Percentiles rank a stretch among this genome's conserved stretches.
These are phyloP conservation scores for Metridium senile DNA, from an alignment of 92 coral and sea anemone species.

Conservation along the genomic window DNA sequence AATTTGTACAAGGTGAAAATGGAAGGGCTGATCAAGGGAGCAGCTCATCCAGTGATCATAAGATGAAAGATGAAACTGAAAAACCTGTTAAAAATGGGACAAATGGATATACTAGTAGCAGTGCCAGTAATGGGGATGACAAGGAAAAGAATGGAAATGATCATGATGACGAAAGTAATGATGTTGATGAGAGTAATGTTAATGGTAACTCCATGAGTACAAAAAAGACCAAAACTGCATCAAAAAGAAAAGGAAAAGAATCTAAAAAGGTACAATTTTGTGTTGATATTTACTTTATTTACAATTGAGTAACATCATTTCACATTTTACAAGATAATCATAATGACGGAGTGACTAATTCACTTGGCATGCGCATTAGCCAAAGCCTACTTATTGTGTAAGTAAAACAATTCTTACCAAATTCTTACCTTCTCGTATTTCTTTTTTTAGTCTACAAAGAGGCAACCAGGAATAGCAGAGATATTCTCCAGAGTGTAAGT, in stretches of 20 bases:
- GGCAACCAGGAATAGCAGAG: constrained; percentile 78
- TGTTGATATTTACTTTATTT: too few relatives aligned
- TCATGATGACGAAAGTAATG: neutral
- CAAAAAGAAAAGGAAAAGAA: neutral
- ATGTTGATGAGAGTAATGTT: neutral
- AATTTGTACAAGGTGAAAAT: neutral
- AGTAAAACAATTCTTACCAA: too few relatives aligned
- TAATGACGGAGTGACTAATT: too few relatives aligned
- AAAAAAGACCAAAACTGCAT: neutral
- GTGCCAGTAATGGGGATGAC: neutral
- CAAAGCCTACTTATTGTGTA: too few relatives aligned
- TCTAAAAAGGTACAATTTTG: neutral
- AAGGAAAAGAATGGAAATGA: neutral
- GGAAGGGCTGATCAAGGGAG: neutral
- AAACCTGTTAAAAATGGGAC: neutral
- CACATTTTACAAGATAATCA: too few relatives aligned
- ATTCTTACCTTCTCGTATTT: too few relatives aligned
- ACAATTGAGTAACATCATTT: too few relatives aligned
- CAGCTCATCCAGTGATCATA: neutral
- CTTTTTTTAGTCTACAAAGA: constrained; percentile 26
- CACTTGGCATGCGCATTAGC: too few relatives aligned
- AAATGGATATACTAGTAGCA: neutral
- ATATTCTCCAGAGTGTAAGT: constrained; percentile 77
- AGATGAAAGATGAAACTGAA: neutral
- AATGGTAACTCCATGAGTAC: neutral